A percentile compares a stretch with the other conserved stretches of the same genome.
phyloP scores from a whole-genome alignment of 2,888 invertebrate species.

The Eurytoma californica region DNA sequence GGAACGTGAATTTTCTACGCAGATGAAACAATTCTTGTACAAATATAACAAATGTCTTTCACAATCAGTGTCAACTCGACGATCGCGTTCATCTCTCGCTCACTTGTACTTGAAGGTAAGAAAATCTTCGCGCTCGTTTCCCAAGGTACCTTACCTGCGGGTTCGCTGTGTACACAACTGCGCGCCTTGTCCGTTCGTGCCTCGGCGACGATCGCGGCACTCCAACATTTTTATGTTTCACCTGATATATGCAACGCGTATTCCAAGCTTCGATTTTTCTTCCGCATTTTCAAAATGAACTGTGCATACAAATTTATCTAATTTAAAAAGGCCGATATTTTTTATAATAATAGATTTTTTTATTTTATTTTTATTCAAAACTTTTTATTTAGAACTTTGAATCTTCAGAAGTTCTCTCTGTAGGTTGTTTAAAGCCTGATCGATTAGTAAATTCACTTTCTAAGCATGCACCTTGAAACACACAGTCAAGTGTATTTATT shows the following conservation, averaged over 20 bases:
- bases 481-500: no score
- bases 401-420: no score
- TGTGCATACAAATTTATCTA: no score
- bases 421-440: no score
- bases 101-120: constrained; percentile 49
- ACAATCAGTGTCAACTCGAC: constrained; percentile 53
- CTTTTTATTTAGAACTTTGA: no score
- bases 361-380: no score
- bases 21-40: constrained; percentile 48
- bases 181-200: constrained; percentile 17
- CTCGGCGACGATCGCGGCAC: constrained; percentile 11
- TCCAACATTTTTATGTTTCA: constrained; percentile 16
- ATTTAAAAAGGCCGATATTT: no score
- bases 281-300: no score
- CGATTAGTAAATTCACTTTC: no score
- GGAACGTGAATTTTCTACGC: constrained; percentile 22
- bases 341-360: no score
- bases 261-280: neutral
- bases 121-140: constrained; percentile 42
- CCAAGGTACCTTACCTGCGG: constrained; percentile 42
- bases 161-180: constrained; percentile 41
- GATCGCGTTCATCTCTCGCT: constrained; percentile 40
- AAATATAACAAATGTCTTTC: constrained; percentile 47
- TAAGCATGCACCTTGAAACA: no score
- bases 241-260: no score